Percentiles rank a stretch among this genome's conserved stretches.
phyloP scores from a whole-genome alignment of 2,888 invertebrate species.

The Acronicta aceris region DNA sequence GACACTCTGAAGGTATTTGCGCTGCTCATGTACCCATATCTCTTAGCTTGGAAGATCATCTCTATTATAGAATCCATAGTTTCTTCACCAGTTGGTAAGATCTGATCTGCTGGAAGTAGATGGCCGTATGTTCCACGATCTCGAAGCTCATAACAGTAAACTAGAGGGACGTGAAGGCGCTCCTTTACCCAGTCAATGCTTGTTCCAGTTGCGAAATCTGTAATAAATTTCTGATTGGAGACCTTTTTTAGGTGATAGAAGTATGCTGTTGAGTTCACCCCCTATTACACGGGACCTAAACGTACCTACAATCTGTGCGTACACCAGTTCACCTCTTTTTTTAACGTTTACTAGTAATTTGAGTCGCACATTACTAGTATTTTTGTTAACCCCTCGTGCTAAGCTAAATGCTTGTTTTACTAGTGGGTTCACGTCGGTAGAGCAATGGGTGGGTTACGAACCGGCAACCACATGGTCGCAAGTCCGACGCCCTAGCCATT shows the following conservation, averaged over 20 bases:
- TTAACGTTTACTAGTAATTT: too few relatives aligned
- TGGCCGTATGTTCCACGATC: slow-evolving; percentile 92
- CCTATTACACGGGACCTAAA: too few relatives aligned
- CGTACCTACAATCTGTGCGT: too few relatives aligned
- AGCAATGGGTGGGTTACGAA: too few relatives aligned
- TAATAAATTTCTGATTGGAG: slow-evolving; percentile 20
- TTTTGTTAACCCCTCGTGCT: too few relatives aligned
- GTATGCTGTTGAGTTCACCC: too few relatives aligned
- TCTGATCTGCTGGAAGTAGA: slow-evolving; percentile 91
- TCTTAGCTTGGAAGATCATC: slow-evolving; percentile 74
- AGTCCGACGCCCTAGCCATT: too few relatives aligned
- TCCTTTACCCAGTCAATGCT: slow-evolving; percentile 94
- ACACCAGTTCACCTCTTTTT: too few relatives aligned
- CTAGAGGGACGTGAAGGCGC: slow-evolving; percentile 89
- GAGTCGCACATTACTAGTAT: too few relatives aligned
- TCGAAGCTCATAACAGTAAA: slow-evolving; percentile 92
- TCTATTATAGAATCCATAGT: slow-evolving; percentile 85
- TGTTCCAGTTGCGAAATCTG: slow-evolving; percentile 91
- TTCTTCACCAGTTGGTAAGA: slow-evolving; percentile 90
- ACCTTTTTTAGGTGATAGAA: not conserved
- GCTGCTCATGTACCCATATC: slow-evolving; percentile 73
- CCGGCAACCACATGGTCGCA: too few relatives aligned
- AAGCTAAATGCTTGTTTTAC: too few relatives aligned
- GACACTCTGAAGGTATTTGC: slow-evolving; percentile 24
- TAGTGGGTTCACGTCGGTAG: too few relatives aligned